phyloP scores from a whole-genome alignment of 2,888 invertebrate genomes.

The Drosophila nigricruria region DNA sequence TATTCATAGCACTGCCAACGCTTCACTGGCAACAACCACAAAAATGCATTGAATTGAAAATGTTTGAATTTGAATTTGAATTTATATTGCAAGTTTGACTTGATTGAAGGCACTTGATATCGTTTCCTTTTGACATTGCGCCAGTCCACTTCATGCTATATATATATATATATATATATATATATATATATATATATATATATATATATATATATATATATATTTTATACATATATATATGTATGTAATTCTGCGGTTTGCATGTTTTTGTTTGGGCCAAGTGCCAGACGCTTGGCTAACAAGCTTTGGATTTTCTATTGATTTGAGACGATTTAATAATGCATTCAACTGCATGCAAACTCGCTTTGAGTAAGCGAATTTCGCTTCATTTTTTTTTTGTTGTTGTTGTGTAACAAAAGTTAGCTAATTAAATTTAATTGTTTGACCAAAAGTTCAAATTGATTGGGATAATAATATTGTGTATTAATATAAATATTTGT shows the following conservation, averaged over 20 bases:
- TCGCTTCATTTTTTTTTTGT: not conserved
- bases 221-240: not conserved
- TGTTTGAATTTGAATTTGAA: conserved; percentile 80
- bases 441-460: not conserved
- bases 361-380: conserved; percentile 1
- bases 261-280: conserved; percentile 18
- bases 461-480: not conserved
- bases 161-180: not conserved
- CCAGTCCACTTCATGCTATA: conserved; percentile 18
- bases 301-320: conserved; percentile 36
- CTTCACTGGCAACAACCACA: conserved; percentile 76
- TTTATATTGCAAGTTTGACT: conserved; percentile 79
- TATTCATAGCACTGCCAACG: conserved; percentile 68
- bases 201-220: not conserved
- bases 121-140: conserved; percentile 67
- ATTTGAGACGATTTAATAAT: conserved; percentile 23
- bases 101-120: conserved; percentile 76
- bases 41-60: conserved; percentile 77
- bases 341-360: not conserved
- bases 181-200: not conserved
- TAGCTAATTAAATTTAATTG: conserved; percentile 14
- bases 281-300: conserved; percentile 36
- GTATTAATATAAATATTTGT: conserved; percentile 3
- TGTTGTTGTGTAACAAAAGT: not conserved
- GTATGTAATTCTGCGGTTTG: conserved; percentile 2